Conservation (phyloP, 2,113 vertebrate species). For the Potamarius usumacintae region DNA sequence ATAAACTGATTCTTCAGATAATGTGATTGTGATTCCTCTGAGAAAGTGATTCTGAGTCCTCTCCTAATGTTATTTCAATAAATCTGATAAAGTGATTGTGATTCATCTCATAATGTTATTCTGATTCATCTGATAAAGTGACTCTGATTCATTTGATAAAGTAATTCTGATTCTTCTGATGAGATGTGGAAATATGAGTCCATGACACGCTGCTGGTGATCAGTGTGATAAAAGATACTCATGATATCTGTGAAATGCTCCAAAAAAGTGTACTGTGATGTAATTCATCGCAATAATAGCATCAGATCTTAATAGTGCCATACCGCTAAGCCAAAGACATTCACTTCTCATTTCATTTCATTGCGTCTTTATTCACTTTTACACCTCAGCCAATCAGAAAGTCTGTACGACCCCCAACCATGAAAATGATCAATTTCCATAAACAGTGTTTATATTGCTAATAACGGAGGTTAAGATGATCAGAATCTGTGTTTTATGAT, state of each 20-base stretch:
- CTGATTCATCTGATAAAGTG: neutral
- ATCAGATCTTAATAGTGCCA: neutral
- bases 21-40: neutral
- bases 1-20: neutral
- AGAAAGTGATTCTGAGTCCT: neutral
- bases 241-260: neutral
- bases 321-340: neutral
- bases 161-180: neutral
- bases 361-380: neutral
- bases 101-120: neutral
- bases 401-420: too few species aligned
- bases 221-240: neutral
- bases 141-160: neutral
- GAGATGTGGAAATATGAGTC: neutral
- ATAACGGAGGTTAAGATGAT: neutral
- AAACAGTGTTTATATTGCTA: neutral
- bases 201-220: neutral
- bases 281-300: too few species aligned
- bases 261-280: neutral
- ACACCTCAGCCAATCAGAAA: neutral
- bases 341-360: neutral
- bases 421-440: constrained; percentile 13
- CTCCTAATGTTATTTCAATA: neutral
- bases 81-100: neutral
- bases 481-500: neutral